Conservation (phyloP, 2,888 invertebrate genomes). For the Oxytorus armatus region DNA sequence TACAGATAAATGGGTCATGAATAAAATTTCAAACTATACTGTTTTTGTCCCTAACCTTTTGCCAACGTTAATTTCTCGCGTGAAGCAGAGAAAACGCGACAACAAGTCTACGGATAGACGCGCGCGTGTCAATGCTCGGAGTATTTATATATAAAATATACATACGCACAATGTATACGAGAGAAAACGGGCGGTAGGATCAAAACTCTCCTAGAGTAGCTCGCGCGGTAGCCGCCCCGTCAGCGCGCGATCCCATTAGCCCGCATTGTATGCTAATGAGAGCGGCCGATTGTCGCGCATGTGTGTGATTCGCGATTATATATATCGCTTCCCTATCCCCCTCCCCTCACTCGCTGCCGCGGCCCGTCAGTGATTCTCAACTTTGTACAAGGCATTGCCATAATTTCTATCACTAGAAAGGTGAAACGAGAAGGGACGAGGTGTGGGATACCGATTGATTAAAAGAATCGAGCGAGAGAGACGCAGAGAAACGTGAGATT, state of each 20-base stretch:
- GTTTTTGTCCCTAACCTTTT: too few species aligned
- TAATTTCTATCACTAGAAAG: conserved; percentile 27
- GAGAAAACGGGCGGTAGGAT: conserved; percentile 52
- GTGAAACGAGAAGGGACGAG: background rate
- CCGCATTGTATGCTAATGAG: conserved; percentile 82
- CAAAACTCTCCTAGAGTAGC: conserved; percentile 59
- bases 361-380: conserved; percentile 59
- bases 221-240: conserved; percentile 75
- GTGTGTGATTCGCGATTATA: conserved; percentile 78
- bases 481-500: background rate
- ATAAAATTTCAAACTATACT: too few species aligned
- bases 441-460: background rate
- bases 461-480: background rate
- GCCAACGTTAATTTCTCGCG: too few species aligned
- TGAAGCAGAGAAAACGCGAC: too few species aligned
- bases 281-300: conserved; percentile 74
- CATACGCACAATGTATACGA: conserved; percentile 13
- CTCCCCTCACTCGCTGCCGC: too few species aligned
- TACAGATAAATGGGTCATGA: too few species aligned
- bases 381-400: conserved; percentile 4
- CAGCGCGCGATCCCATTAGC: conserved; percentile 82
- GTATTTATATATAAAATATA: too few species aligned
- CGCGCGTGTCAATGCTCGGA: too few species aligned
- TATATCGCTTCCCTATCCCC: conserved; percentile 72
- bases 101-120: too few species aligned